These are phyloP conservation scores for Osmoderma eremita DNA, from an alignment of 2,888 invertebrate genomes.

Conservation along the genomic window DNA sequence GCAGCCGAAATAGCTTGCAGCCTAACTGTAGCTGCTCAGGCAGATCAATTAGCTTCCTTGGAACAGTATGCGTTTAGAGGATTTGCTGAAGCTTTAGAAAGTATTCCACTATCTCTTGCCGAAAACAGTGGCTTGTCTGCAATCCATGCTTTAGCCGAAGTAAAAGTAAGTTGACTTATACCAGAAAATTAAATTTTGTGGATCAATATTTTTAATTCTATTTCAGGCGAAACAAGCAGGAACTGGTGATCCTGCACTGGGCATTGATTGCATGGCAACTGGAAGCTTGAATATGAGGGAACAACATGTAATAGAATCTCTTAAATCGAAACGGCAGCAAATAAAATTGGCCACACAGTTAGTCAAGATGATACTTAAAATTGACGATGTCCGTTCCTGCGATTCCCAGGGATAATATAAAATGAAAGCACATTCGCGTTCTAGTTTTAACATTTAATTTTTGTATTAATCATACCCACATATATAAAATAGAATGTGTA, in stretches of 20 bases:
- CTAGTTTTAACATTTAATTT: too few relatives aligned
- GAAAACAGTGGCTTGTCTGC: conserved; percentile 96
- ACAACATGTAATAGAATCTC: conserved; percentile 95
- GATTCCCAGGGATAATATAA: conserved; percentile 44
- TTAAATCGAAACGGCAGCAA: conserved; percentile 97
- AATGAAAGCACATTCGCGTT: too few relatives aligned
- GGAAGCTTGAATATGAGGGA: conserved; percentile 90
- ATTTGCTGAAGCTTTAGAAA: conserved; percentile 95
- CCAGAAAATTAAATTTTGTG: not conserved
- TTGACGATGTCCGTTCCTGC: conserved; percentile 88
- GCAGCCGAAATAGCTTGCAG: conserved; percentile 96
- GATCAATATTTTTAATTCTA: conserved; percentile 8
- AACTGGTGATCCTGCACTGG: conserved; percentile 86
- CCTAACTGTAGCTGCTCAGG: conserved; percentile 87
- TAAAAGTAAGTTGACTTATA: conserved; percentile 73
- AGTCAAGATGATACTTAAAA: conserved; percentile 99
- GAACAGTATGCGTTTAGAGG: conserved; percentile 98
- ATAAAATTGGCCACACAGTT: conserved; percentile 96
- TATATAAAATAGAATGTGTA: too few relatives aligned
- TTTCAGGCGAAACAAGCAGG: conserved; percentile 79
- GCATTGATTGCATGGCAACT: conserved; percentile 93
- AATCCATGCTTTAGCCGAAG: conserved; percentile 89
- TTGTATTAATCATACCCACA: too few relatives aligned
- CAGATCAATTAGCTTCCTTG: conserved; percentile 86
- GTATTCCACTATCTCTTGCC: conserved; percentile 93